Evolutionary conservation across 2,888 invertebrate species (phyloP).

Genomic region (Idaea straminata): DNA sequence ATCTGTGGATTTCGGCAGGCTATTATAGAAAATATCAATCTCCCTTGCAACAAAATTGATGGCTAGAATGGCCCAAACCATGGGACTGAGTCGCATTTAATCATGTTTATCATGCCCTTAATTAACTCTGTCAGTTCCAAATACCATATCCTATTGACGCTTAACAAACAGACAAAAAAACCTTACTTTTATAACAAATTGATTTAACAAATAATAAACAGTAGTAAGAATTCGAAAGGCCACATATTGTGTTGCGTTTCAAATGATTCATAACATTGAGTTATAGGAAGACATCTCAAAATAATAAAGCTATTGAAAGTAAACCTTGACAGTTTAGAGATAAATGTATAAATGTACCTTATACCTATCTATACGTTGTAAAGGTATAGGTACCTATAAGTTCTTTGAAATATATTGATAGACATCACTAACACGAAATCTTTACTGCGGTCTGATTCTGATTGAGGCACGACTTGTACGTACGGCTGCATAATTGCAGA

Average conservation of each 20-base stretch:
- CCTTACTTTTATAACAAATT: conserved; percentile 45
- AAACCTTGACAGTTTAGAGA: conserved; percentile 21
- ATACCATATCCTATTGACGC: not conserved
- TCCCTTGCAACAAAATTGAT: too few species aligned
- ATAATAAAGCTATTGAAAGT: conserved; percentile 25
- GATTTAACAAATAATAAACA: conserved; percentile 46
- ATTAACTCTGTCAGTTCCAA: not conserved
- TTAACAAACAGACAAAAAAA: conserved; percentile 22
- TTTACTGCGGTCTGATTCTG: conserved; percentile 14
- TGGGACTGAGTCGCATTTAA: too few species aligned
- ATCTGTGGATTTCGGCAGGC: too few species aligned
- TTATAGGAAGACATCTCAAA: conserved; percentile 35
- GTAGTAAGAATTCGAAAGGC: conserved; percentile 52
- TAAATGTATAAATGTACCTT: not conserved
- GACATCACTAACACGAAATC: conserved; percentile 14
- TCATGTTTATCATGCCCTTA: not conserved
- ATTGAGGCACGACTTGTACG: conserved; percentile 4
- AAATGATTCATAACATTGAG: conserved; percentile 51
- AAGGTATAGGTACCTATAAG: conserved; percentile 1
- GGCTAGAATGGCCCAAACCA: too few species aligned
- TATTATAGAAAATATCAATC: too few species aligned
- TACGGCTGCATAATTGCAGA: not conserved
- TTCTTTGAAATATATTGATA: conserved; percentile 28
- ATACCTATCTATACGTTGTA: not conserved
- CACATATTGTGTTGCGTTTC: conserved; percentile 49